Evolutionary conservation across 2,113 vertebrate genomes (phyloP), one percentile per base, ranked within the genome.

Genomic region (Centropristis striata): DNA sequence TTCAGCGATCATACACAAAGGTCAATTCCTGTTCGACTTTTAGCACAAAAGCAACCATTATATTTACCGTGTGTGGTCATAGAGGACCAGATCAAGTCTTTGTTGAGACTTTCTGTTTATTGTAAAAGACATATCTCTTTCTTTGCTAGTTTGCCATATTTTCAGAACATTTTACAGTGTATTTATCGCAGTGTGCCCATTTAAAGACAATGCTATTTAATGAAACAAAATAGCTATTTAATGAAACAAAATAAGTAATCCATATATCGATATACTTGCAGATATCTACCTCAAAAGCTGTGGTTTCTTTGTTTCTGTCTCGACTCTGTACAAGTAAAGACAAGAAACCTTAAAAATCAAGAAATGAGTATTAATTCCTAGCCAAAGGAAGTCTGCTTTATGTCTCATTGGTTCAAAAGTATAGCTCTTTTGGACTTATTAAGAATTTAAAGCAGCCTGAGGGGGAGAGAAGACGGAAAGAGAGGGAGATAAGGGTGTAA

Each of bases 381-480:
- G 58, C 32, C 61, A 79, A 65, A 41, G 23, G 46, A 70, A 73
- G 65, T 42, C 18, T 46, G 41, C 44, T 71, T 53, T 41, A 25
- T 69, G 68, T 74, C 1, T 58, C 32, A 47, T 72, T 78, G 78
- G 47, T 58, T 74, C 16, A 51, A 65, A 87, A 64, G 65, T 44
- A n/a, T n/a, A 37, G 10, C 58, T 61, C 23, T 39, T 60, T 81
- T 70, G 32, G 64, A 70, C 16, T 60, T 60, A 42, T 64, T 54
- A 80, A 69, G 37, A 78, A 72, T 69, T 75, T 13, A 86, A 66
- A 76, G 37, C n/a, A 54, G 28, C 64, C 73, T 42, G 0, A 12
- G 41, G 71, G 2, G 23, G 15, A 0, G 20, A 49, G 28, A 27
- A 16, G 10, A 20, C 23, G 42, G 25, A 2, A 9, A 18, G 15